Evolutionary conservation across 2,888 invertebrate genomes (phyloP).

Genomic region (Drosophila pegasa): DNA sequence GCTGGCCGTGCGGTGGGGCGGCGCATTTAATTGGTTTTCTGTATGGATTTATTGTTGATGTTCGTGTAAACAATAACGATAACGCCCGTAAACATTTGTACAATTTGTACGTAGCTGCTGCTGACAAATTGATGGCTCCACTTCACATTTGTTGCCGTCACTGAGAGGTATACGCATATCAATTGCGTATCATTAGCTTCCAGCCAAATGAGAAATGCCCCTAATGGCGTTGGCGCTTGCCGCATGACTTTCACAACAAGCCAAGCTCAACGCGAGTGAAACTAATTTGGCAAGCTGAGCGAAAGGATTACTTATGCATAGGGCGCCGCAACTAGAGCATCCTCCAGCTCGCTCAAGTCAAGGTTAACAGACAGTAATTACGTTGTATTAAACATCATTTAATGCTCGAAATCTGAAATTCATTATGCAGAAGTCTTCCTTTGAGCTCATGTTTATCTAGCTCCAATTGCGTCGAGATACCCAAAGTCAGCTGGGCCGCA

Average conservation of each 20-base stretch:
- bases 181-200: conserved; percentile 15
- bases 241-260: conserved; percentile 28
- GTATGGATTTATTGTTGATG: conserved; percentile 62
- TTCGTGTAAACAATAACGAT: conserved; percentile 70
- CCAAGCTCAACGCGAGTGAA: conserved; percentile 3
- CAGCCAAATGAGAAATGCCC: background rate
- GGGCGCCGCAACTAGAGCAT: background rate
- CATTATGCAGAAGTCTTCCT: background rate
- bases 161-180: conserved; percentile 15
- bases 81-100: conserved; percentile 61
- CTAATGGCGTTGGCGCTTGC: conserved; percentile 9
- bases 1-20: background rate
- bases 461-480: background rate
- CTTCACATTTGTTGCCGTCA: conserved; percentile 27
- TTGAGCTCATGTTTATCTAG: background rate
- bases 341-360: background rate
- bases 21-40: conserved; percentile 51
- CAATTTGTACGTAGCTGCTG: conserved; percentile 17
- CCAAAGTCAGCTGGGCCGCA: conserved; percentile 1
- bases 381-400: background rate
- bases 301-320: background rate
- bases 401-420: background rate
- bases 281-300: background rate
- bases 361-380: background rate
- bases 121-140: conserved; percentile 18